A percentile compares a stretch with the other conserved stretches of the same genome.
Evolutionary conservation across 1,140 invertebrate genomes (phyloP).

Genomic region (Nebria ingens): DNA sequence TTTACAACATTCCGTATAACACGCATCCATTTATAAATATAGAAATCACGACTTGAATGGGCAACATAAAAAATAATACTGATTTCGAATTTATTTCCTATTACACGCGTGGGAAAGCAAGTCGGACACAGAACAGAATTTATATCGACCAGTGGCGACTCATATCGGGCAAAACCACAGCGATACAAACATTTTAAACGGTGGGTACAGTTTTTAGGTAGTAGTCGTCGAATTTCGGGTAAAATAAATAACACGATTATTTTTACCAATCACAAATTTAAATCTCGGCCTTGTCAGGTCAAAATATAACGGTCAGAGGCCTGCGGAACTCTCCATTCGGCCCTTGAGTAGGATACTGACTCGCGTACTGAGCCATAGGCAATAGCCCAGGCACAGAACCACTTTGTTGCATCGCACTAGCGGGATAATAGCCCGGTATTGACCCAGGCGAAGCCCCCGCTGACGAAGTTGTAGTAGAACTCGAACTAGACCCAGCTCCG

Average conservation of each 20-base stretch:
- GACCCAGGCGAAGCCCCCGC: conserved; percentile 50
- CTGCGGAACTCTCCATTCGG: conserved; percentile 58
- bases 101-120: background rate
- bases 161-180: too few relatives aligned
- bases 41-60: too few relatives aligned
- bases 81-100: conserved; percentile 1
- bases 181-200: too few relatives aligned
- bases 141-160: background rate
- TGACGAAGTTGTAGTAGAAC: conserved; percentile 45
- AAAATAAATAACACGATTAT: background rate
- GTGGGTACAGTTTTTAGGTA: too few relatives aligned
- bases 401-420: conserved; percentile 36
- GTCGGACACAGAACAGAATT: background rate
- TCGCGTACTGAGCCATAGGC: conserved; percentile 53
- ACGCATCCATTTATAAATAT: background rate
- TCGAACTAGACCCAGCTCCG: conserved; percentile 40
- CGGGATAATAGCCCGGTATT: conserved; percentile 49
- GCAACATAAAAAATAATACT: conserved; percentile 7
- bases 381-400: conserved; percentile 41
- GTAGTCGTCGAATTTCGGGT: too few relatives aligned
- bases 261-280: conserved; percentile 3
- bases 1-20: background rate
- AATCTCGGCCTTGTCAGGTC: conserved; percentile 50
- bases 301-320: conserved; percentile 77
- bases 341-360: conserved; percentile 40